Percentiles rank a stretch among this genome's conserved stretches.
Conservation (phyloP, 1,140 invertebrate species). For the Vollenhovia emeryi region DNA sequence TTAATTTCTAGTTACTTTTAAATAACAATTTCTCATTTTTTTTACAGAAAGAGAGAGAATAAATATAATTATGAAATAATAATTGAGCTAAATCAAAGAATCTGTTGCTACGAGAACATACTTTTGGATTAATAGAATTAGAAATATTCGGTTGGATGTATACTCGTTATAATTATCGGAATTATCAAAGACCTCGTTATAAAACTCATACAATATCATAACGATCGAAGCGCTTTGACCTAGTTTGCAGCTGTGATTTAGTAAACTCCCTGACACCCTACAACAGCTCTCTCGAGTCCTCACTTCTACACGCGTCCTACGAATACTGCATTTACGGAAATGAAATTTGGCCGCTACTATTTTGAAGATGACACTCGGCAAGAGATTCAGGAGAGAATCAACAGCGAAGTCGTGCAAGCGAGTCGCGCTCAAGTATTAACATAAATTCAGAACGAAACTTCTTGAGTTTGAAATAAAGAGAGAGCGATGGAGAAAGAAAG, state of each 20-base stretch:
- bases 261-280: background rate
- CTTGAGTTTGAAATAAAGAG: background rate
- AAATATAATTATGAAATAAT: background rate
- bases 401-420: constrained; percentile 1
- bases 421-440: background rate
- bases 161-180: background rate
- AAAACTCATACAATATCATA: constrained; percentile 46
- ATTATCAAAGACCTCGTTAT: constrained; percentile 38
- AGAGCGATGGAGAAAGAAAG: background rate
- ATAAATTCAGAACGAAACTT: constrained; percentile 3
- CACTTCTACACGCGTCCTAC: background rate
- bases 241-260: constrained; percentile 19
- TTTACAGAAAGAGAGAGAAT: background rate
- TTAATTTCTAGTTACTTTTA: too few species aligned
- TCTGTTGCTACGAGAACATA: background rate
- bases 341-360: constrained; percentile 8
- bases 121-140: background rate
- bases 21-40: too few species aligned
- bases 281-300: background rate
- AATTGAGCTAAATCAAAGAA: background rate
- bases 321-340: constrained; percentile 16
- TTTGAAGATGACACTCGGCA: constrained; percentile 11
- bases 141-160: background rate
- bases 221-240: constrained; percentile 5
- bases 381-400: constrained; percentile 20